phyloP scores from a whole-genome alignment of 2,888 invertebrate species.

The Agrochola circellaris region DNA sequence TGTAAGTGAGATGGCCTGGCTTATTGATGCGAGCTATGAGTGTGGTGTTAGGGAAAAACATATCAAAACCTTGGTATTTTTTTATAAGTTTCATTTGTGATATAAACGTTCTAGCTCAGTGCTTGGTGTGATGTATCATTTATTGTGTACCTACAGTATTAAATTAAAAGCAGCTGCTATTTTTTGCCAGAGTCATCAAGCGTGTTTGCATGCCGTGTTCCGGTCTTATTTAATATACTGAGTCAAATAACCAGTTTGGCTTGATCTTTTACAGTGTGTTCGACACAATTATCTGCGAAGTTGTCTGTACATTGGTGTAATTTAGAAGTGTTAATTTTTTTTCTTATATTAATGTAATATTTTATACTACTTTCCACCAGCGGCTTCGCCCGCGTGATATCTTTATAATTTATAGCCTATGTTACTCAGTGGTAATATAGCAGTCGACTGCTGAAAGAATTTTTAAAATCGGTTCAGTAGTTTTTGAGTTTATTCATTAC shows the following conservation, averaged over 20 bases:
- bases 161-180: slow-evolving; percentile 34
- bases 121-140: background rate
- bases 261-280: slow-evolving; percentile 34
- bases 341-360: background rate
- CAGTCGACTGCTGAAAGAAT: too few species aligned
- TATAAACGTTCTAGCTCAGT: slow-evolving; percentile 8
- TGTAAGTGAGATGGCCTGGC: too few species aligned
- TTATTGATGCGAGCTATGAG: too few species aligned
- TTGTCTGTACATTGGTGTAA: slow-evolving; percentile 1
- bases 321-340: background rate
- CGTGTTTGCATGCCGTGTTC: slow-evolving; percentile 5
- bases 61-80: too few species aligned
- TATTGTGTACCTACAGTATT: slow-evolving; percentile 13
- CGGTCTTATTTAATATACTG: background rate
- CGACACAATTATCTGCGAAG: background rate
- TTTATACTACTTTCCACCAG: too few species aligned
- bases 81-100: background rate
- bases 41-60: too few species aligned
- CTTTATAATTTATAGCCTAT: too few species aligned
- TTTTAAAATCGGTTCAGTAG: too few species aligned
- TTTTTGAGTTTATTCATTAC: too few species aligned
- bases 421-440: too few species aligned
- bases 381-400: too few species aligned
- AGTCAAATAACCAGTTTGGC: slow-evolving; percentile 37
- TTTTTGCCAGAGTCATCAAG: slow-evolving; percentile 18